Evolutionary conservation across 2,113 vertebrate species (phyloP).

Genomic region (Tretioscincus oriximinensis): DNA sequence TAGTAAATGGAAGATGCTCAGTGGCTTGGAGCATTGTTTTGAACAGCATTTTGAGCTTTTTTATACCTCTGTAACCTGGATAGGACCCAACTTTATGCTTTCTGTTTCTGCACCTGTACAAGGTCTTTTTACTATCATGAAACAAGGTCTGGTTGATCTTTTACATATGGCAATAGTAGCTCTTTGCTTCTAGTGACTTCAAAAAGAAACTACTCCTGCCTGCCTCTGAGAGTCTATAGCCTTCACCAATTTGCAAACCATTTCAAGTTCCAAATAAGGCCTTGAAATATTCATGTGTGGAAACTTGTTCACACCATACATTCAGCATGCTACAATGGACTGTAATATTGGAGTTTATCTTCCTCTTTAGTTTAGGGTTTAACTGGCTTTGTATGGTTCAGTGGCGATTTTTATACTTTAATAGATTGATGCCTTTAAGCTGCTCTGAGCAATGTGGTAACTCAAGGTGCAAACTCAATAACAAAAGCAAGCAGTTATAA

Average conservation of each 20-base stretch:
- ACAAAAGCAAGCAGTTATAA: background rate
- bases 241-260: background rate
- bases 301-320: background rate
- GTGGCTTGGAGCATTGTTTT: too few relatives aligned
- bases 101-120: background rate
- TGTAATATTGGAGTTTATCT: background rate
- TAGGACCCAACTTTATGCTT: background rate
- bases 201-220: background rate
- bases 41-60: too few relatives aligned
- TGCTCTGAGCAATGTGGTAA: background rate
- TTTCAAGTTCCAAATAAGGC: background rate
- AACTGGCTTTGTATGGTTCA: background rate
- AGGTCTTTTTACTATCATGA: background rate
- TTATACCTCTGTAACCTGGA: background rate
- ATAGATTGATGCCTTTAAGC: background rate
- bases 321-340: background rate
- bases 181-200: background rate
- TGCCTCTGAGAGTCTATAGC: background rate
- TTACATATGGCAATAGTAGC: background rate
- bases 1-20: too few relatives aligned
- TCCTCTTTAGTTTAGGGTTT: slow-evolving; percentile 4
- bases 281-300: background rate
- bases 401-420: background rate
- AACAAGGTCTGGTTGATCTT: background rate
- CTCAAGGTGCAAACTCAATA: too few relatives aligned